Evolutionary conservation across 2,888 invertebrate genomes (phyloP), one percentile per base, ranked within the genome.

Genomic region (Unio delphinus): DNA sequence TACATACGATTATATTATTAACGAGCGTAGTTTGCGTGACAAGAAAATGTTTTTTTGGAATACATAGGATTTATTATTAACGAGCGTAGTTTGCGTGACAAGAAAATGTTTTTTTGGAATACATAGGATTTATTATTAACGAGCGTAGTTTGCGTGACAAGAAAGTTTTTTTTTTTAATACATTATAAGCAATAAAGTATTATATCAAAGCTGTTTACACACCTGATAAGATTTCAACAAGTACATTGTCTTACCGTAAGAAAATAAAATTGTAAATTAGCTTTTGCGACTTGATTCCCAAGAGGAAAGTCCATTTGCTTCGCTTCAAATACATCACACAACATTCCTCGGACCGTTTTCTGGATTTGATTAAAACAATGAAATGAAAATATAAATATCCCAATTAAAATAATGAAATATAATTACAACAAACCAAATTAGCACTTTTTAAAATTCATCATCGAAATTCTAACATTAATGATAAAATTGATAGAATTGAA

Each of bases 301-400:
- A 81, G 59, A 34, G 72, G 67, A 68, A 82, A 85, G 61, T 83
- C 80, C 0, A 72, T 74, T 17, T 82, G 72, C 7, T 34, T 68
- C 3, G 82, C 74, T 68, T 86, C 84, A 67, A 82, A 86, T 17
- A 85, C 81, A 64, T 85, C 81, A 72, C 85, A 85, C 60, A 81
- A 65, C 61, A 86, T 83, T 4, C 86, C 86, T 56, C 86, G 78
- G 2, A 83, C 75, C 4, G 84, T 85, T 74, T 79, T 78, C 86
- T 86, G 74, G 18, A 74, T 74, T 18, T 60, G 61, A 65, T 18
- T 20, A 61, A 7, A 61, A 54, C 1, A 34, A 45, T 56, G 34
- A 45, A 57, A 28, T 26, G 3, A 54, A 30, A 60, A 54, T 18
- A 63, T 30, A 20, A 8, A 6, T 30, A 26, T 28, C 61, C 18